Evolutionary conservation across 2,888 invertebrate genomes (phyloP).

Genomic region (Priocnemis perturbator): DNA sequence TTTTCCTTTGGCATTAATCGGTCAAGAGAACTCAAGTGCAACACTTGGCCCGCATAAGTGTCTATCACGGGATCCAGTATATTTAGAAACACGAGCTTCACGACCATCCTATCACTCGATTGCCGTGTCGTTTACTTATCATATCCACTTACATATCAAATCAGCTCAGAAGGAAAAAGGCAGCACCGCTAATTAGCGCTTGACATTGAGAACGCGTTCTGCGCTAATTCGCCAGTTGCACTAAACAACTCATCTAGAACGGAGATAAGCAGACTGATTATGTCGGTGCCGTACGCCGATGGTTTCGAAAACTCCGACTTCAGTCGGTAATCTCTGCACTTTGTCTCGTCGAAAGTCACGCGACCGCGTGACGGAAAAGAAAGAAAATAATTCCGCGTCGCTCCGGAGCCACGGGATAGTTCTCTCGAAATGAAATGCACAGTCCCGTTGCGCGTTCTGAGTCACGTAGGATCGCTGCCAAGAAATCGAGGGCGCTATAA

Average conservation of each 20-base stretch:
- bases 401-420: not conserved
- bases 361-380: too few relatives aligned
- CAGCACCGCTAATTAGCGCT: not conserved
- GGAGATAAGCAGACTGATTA: too few relatives aligned
- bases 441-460: not conserved
- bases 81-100: conserved; percentile 25
- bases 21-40: conserved; percentile 8
- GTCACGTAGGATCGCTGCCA: conserved; percentile 41
- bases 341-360: too few relatives aligned
- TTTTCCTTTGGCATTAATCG: conserved; percentile 3
- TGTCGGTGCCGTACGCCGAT: too few relatives aligned
- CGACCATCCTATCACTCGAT: not conserved
- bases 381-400: too few relatives aligned
- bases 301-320: too few relatives aligned
- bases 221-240: not conserved
- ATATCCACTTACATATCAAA: not conserved
- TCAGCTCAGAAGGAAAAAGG: not conserved
- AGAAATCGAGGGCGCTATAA: conserved; percentile 47
- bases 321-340: too few relatives aligned
- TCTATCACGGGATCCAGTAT: conserved; percentile 39
- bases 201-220: not conserved
- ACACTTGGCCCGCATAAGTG: conserved; percentile 36
- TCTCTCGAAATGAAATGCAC: not conserved
- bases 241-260: not conserved
- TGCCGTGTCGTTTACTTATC: not conserved